Conservation (phyloP, 2,797 vertebrate species). For the Platyrinchus mystaceus region DNA sequence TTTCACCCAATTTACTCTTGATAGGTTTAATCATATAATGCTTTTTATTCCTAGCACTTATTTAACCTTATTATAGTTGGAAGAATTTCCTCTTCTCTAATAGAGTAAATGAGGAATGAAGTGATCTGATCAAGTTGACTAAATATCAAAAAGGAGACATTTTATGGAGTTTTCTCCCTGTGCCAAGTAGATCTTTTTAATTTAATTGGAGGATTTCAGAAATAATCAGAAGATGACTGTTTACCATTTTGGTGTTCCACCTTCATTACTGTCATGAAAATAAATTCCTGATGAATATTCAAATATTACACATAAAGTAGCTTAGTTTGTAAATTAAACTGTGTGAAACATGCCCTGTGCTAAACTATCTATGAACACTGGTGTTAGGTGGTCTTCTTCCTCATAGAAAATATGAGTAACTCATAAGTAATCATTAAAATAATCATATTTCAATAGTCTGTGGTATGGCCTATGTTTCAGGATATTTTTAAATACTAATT, state of each 20-base stretch:
- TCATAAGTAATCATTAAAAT: not conserved
- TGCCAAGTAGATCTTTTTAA: not conserved
- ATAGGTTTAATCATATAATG: fast-evolving
- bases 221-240: not conserved
- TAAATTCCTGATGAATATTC: not conserved
- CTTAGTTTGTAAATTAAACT: not conserved
- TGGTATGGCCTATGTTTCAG: not conserved
- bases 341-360: not conserved
- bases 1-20: not conserved
- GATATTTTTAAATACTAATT: not conserved
- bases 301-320: not conserved
- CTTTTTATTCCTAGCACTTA: not conserved
- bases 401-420: not conserved
- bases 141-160: not conserved
- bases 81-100: not conserved
- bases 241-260: not conserved
- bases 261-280: not conserved
- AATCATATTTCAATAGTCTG: not conserved
- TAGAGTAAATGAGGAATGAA: not conserved
- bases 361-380: not conserved
- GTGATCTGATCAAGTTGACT: not conserved
- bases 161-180: not conserved
- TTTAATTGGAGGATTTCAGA: not conserved
- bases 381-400: not conserved
- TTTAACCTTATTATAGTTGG: not conserved